Evolutionary conservation across 1,140 invertebrate species (phyloP), one percentile per base, ranked within the genome.

Genomic region (Temnothorax nylanderi): DNA sequence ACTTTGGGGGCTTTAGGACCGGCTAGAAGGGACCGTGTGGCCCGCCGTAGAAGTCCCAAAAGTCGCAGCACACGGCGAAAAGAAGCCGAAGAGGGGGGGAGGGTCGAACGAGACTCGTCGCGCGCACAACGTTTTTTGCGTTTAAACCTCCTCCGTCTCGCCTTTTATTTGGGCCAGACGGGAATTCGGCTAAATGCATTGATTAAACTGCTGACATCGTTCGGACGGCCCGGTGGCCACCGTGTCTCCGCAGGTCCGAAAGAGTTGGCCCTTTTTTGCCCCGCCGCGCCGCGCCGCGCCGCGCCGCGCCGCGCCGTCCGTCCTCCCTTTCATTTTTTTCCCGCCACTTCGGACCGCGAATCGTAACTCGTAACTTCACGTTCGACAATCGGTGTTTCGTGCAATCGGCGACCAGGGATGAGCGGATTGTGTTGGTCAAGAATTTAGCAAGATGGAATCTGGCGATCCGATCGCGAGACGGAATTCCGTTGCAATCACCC

Each of bases 161-260:
- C 92, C 93, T 95, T 94, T 95, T 95, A 95, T 95, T 95, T 95
- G 92, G 94, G 90, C 93, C 94, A 94, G 94, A 94, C 94, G 93
- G 94, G 95, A 95, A 95, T 95, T 95, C 95, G 93, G 93, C 92
- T 95, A 95, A 95, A 95, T 95, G 94, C 94, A 95, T 95, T 95
- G 94, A 95, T 95, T 95, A 95, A 95, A 94, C 93, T 92, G 92
- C 92, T 93, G 94, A 94, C 94, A 93, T 94, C 89, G 93, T 91
- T 92, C 89, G 92, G 88, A 92, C 92, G 92, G 92, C 92, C 92
- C 93, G 94, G 94, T 95, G 94, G 94, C 94, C 94, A 91, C 78
- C 89, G 91, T 90, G 90, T 93, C 92, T 94, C 90, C 90, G 89
- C 88, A 87, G 54, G 92, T 92, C 93, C 77, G 18, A 54, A 26